These are phyloP conservation scores for Eulemur rubriventer DNA, from an alignment of 2,797 vertebrate species.

Conservation along the genomic window DNA sequence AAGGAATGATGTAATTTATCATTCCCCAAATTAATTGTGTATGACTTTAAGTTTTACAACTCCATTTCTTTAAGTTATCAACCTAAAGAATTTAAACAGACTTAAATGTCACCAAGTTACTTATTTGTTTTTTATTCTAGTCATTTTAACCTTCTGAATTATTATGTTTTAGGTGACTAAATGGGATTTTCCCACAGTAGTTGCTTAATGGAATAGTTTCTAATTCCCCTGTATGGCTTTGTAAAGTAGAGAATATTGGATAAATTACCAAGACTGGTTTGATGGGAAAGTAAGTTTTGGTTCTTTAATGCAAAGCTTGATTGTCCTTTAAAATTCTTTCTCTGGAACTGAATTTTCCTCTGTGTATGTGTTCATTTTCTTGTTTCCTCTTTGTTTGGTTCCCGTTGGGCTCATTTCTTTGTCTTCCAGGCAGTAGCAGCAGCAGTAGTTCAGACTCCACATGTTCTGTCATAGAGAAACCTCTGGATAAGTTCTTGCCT, in stretches of 20 bases:
- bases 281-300: constrained; percentile 41
- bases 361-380: constrained; percentile 82
- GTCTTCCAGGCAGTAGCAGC: constrained; percentile 93
- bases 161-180: neutral
- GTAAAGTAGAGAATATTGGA: neutral
- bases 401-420: constrained; percentile 85
- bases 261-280: constrained; percentile 15
- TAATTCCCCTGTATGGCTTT: neutral
- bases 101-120: constrained; percentile 15
- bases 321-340: constrained; percentile 69
- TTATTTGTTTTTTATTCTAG: constrained; percentile 11
- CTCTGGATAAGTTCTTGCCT: constrained; percentile 92
- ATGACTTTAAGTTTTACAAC: constrained; percentile 47
- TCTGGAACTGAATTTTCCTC: constrained; percentile 81
- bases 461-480: constrained; percentile 90
- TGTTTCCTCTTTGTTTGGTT: constrained; percentile 80
- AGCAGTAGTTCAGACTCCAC: constrained; percentile 92
- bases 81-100: constrained; percentile 5
- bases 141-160: constrained; percentile 19
- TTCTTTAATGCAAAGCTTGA: constrained; percentile 52
- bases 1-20: neutral
- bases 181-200: neutral
- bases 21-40: neutral
- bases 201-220: neutral
- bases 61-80: neutral